A percentile compares a stretch with the other conserved stretches of the same genome.
Evolutionary conservation across 2,888 invertebrate genomes (phyloP).

Genomic region (Liposcelis brunnea): DNA sequence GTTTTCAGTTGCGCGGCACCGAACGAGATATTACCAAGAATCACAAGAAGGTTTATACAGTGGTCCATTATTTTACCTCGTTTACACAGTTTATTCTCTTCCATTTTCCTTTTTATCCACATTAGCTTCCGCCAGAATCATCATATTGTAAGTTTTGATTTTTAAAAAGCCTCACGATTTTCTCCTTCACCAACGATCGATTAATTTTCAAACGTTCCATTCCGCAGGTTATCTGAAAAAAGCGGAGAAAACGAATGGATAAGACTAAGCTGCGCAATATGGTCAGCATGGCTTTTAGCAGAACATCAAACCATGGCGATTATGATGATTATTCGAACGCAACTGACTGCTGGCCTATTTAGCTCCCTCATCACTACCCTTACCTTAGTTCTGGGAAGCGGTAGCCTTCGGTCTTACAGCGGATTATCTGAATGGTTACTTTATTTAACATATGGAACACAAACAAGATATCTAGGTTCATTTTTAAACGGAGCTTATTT

Average conservation of each 20-base stretch:
- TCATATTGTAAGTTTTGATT: conserved; percentile 20
- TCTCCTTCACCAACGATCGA: neutral
- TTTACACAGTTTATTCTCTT: conserved; percentile 63
- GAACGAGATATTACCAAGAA: conserved; percentile 87
- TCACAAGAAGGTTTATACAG: conserved; percentile 76
- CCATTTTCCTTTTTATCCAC: conserved; percentile 67
- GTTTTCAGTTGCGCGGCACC: conserved; percentile 53
- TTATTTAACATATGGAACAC: conserved; percentile 60
- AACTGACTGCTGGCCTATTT: conserved; percentile 56
- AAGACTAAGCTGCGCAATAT: conserved; percentile 51
- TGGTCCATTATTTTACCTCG: conserved; percentile 64
- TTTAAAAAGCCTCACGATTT: neutral
- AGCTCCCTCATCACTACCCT: conserved; percentile 62
- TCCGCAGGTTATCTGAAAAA: conserved; percentile 37
- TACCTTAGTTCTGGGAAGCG: conserved; percentile 46
- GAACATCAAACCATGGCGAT: conserved; percentile 73
- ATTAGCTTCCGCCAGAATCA: conserved; percentile 38
- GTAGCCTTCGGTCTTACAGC: conserved; percentile 63
- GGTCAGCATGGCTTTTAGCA: conserved; percentile 70
- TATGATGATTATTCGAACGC: conserved; percentile 62
- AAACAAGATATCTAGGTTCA: conserved; percentile 62
- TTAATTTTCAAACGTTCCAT: neutral
- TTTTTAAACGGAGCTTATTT: conserved; percentile 40
- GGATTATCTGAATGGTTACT: conserved; percentile 67
- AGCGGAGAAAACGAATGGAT: conserved; percentile 40